Evolutionary conservation across 2,888 invertebrate genomes (phyloP).

Genomic region (Caenorhabditis parvicauda): DNA sequence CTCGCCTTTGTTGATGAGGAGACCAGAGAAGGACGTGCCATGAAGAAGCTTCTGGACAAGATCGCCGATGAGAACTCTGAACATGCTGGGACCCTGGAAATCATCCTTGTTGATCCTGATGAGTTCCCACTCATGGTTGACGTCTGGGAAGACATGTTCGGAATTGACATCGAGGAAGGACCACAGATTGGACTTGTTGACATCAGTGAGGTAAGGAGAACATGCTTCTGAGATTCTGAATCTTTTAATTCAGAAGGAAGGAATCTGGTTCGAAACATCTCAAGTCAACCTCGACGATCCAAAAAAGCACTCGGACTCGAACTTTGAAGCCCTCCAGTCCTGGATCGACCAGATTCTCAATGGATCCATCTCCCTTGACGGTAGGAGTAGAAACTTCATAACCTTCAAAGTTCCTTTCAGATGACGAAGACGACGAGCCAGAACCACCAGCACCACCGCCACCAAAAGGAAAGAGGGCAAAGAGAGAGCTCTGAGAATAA

Average conservation of each 20-base stretch:
- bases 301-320: constrained; percentile 59
- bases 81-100: constrained; percentile 62
- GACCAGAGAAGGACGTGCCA: constrained; percentile 59
- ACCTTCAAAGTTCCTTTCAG: not conserved
- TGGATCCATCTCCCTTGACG: constrained; percentile 58
- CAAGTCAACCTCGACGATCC: constrained; percentile 63
- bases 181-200: constrained; percentile 62
- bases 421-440: constrained; percentile 43
- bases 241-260: constrained; percentile 51
- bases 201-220: constrained; percentile 54
- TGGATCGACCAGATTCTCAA: constrained; percentile 63
- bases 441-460: constrained; percentile 45
- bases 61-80: constrained; percentile 62
- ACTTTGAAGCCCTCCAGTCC: constrained; percentile 61
- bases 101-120: constrained; percentile 62
- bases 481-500: constrained; percentile 40
- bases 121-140: constrained; percentile 64
- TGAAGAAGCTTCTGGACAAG: constrained; percentile 59
- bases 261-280: constrained; percentile 63
- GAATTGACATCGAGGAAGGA: constrained; percentile 63
- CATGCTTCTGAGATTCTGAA: not conserved
- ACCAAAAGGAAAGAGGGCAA: constrained; percentile 39
- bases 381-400: constrained; percentile 15
- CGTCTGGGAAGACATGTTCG: constrained; percentile 64
- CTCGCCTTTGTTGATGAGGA: constrained; percentile 62